A percentile compares a stretch with the other conserved stretches of the same genome.
phyloP scores from a whole-genome alignment of 1,140 invertebrate species.

The Eupeodes corollae region DNA sequence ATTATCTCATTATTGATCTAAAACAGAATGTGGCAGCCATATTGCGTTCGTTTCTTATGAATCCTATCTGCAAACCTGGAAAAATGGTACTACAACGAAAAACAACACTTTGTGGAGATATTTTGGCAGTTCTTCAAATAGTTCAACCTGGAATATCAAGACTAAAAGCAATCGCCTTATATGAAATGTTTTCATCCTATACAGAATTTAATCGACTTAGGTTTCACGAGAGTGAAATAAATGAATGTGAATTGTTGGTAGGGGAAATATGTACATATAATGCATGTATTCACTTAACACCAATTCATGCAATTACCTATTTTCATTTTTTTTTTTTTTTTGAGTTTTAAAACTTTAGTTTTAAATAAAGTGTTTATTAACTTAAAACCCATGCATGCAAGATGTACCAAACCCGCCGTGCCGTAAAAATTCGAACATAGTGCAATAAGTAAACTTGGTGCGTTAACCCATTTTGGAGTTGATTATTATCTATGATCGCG shows the following conservation, averaged over 20 bases:
- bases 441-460: too few relatives aligned
- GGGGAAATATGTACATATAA: too few relatives aligned
- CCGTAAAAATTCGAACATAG: too few relatives aligned
- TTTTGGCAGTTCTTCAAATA: constrained; percentile 51
- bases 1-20: constrained; percentile 50
- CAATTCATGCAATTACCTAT: too few relatives aligned
- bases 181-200: constrained; percentile 58
- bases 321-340: too few relatives aligned
- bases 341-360: too few relatives aligned
- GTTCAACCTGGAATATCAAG: constrained; percentile 64
- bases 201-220: constrained; percentile 44
- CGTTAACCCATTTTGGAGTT: too few relatives aligned
- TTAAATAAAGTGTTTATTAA: too few relatives aligned
- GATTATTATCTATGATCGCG: too few relatives aligned
- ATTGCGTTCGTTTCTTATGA: constrained; percentile 43
- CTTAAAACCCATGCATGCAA: too few relatives aligned
- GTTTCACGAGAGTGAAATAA: constrained; percentile 19
- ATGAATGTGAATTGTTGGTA: constrained; percentile 15
- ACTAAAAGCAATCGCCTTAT: constrained; percentile 55
- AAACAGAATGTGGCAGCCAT: constrained; percentile 54
- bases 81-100: constrained; percentile 49
- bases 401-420: too few relatives aligned
- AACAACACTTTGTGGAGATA: constrained; percentile 50
- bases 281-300: neutral
- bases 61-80: constrained; percentile 40